These are phyloP conservation scores for Ceyx margarethae DNA, from an alignment of 2,113 vertebrate species.

Conservation along the genomic window DNA sequence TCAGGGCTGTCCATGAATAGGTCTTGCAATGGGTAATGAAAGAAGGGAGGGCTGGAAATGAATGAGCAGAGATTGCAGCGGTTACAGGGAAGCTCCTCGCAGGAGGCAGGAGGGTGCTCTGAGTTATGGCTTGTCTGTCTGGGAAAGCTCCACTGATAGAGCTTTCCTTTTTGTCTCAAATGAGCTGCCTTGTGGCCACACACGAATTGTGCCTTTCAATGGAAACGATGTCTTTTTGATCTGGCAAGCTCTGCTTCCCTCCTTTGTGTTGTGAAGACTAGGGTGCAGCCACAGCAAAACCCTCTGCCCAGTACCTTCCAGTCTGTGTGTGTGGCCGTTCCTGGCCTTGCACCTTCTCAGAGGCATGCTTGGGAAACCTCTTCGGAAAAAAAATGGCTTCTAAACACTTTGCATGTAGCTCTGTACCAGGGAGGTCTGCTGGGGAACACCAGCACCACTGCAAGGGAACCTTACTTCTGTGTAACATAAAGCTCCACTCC, in stretches of 20 bases:
- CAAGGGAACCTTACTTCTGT: neutral
- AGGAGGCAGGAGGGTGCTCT: neutral
- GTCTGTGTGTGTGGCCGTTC: accelerated
- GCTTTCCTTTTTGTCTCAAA: constrained; percentile 6
- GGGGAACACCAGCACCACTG: neutral
- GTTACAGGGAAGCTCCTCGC: neutral
- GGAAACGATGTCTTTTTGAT: neutral
- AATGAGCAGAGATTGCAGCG: neutral
- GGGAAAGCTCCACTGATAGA: constrained; percentile 26
- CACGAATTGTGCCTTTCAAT: neutral
- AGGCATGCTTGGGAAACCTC: neutral
- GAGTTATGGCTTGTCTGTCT: constrained; percentile 42
- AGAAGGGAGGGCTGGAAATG: constrained; percentile 9
- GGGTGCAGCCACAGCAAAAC: neutral
- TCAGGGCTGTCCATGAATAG: constrained; percentile 17
- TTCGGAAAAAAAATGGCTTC: neutral
- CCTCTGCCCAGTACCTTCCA: neutral
- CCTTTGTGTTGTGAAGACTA: neutral
- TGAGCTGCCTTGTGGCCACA: constrained; percentile 22
- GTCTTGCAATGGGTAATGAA: neutral
- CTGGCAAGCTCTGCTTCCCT: neutral
- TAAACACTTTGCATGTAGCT: accelerated
- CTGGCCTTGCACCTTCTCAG: neutral
- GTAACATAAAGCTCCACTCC: neutral
- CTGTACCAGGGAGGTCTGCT: neutral